Conservation (phyloP, 2,797 vertebrate species). For the Gephyroberyx darwinii region DNA sequence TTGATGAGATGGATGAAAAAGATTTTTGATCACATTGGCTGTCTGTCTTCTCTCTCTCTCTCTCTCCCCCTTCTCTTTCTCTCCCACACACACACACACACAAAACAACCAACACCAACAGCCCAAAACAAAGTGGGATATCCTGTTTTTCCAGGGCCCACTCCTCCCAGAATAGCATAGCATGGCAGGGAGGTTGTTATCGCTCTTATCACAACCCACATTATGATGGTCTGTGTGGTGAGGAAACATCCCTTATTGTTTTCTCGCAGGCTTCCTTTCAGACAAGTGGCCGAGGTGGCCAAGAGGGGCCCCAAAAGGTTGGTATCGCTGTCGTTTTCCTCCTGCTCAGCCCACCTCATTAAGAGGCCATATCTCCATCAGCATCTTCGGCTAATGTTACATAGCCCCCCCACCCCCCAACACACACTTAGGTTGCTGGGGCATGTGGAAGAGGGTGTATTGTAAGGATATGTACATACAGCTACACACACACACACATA, state of each 20-base stretch:
- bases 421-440: slow-evolving; percentile 36
- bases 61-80: not conserved
- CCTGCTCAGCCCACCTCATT: slow-evolving; percentile 41
- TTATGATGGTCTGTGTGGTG: slow-evolving; percentile 61
- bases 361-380: slow-evolving; percentile 52
- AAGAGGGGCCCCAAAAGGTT: slow-evolving; percentile 3
- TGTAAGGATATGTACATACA: slow-evolving; percentile 37
- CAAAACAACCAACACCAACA: slow-evolving; percentile 45
- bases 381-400: slow-evolving; percentile 45
- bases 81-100: not conserved
- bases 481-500: slow-evolving; percentile 32
- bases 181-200: slow-evolving; percentile 68
- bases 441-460: slow-evolving; percentile 37
- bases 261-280: slow-evolving; percentile 66
- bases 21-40: slow-evolving; percentile 9
- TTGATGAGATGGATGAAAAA: slow-evolving; percentile 20
- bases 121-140: slow-evolving; percentile 72
- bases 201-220: slow-evolving; percentile 62
- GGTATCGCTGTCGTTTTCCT: slow-evolving; percentile 29
- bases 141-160: slow-evolving; percentile 78
- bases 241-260: slow-evolving; percentile 74
- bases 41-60: not conserved
- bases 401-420: slow-evolving; percentile 19
- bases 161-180: slow-evolving; percentile 73
- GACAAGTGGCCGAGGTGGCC: slow-evolving; percentile 28